A percentile compares a stretch with the other conserved stretches of the same genome.
Conservation (phyloP, 92 coral and sea anemone genomes). For the Actinernus sp. region DNA sequence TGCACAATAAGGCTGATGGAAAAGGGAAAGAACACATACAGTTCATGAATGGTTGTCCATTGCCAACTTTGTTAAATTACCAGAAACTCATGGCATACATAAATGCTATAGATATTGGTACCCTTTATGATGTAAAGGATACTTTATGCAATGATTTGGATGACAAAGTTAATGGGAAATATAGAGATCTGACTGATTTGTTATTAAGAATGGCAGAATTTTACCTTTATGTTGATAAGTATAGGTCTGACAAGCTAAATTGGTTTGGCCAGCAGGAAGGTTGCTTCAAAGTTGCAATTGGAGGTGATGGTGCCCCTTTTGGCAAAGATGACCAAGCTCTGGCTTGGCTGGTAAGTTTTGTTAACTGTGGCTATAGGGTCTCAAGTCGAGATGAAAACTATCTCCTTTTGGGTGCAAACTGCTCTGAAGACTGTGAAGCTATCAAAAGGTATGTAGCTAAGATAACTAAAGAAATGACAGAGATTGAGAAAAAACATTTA, state of each 20-base stretch:
- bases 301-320: too few relatives aligned
- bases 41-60: not conserved
- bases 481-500: constrained; percentile 35
- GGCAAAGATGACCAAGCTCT: constrained; percentile 24
- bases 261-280: constrained; percentile 14
- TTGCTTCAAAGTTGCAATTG: constrained; percentile 15
- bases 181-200: constrained; percentile 38
- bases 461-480: constrained; percentile 45
- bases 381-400: constrained; percentile 23
- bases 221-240: constrained; percentile 19
- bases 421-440: constrained; percentile 65
- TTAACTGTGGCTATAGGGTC: constrained; percentile 25
- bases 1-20: constrained; percentile 8
- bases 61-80: constrained; percentile 10
- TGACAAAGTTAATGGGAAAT: constrained; percentile 41
- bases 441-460: constrained; percentile 36
- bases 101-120: constrained; percentile 43
- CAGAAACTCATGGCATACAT: constrained; percentile 19
- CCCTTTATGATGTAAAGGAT: constrained; percentile 26
- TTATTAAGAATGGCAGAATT: constrained; percentile 31
- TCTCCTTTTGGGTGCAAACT: constrained; percentile 52
- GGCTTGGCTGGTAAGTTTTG: constrained; percentile 27
- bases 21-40: not conserved
- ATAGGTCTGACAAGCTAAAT: constrained; percentile 28
- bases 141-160: constrained; percentile 22